phyloP scores from a whole-genome alignment of 2,113 vertebrate genomes.

The Danio rerio region GRCz12tu NC_133191.1:48265001-48265500 shows the following conservation, averaged over 20 bases:
- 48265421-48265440: conserved; percentile 47
- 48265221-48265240: conserved; percentile 48
- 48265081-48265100: no score
- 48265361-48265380: conserved; percentile 26
- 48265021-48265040: no score
- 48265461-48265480: conserved; percentile 59
- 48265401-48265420: conserved; percentile 43
- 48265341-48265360: neutral
- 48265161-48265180: neutral
- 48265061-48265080: no score
- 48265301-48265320: conserved; percentile 40
- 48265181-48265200: neutral
- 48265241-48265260: no score
- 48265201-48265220: conserved; percentile 38
- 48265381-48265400: conserved; percentile 55
- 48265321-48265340: conserved; percentile 40
- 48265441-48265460: conserved; percentile 64
- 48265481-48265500: conserved; percentile 61
- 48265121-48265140: neutral
- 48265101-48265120: no score
- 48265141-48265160: neutral
- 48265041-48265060: no score
- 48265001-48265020: no score
- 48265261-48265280: neutral
- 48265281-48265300: conserved; percentile 29